Conservation (phyloP, 2,888 invertebrate genomes). For the Meteorus cinctellus region DNA sequence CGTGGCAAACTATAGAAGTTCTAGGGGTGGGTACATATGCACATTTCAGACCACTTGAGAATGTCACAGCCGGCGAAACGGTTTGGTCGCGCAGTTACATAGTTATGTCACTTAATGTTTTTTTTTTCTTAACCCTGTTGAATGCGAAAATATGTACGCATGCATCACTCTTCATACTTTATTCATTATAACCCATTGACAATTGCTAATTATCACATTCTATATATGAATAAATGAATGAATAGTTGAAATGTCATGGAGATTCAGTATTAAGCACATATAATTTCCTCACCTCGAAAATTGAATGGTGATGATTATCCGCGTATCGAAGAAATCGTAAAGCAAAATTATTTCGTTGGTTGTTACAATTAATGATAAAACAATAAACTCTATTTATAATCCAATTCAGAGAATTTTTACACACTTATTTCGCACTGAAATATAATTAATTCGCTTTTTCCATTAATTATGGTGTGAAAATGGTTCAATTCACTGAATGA, state of each 20-base stretch:
- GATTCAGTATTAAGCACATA: too few relatives aligned
- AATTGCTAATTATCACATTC: too few relatives aligned
- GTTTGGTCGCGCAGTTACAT: neutral
- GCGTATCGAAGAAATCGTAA: too few relatives aligned
- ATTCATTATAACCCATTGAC: too few relatives aligned
- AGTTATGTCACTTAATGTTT: conserved; percentile 35
- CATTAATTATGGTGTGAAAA: neutral
- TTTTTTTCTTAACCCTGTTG: neutral
- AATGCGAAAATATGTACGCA: neutral
- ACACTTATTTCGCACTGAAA: conserved; percentile 17
- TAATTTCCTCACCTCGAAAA: too few relatives aligned
- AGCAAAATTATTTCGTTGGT: too few relatives aligned
- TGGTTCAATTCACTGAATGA: neutral
- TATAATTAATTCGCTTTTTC: conserved; percentile 6
- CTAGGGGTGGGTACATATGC: conserved; percentile 7
- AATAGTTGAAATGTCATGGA: too few relatives aligned
- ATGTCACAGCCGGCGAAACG: conserved; percentile 38
- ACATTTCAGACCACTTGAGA: conserved; percentile 3
- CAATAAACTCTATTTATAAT: conserved; percentile 12
- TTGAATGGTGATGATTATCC: too few relatives aligned
- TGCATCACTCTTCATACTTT: neutral
- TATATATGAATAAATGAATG: too few relatives aligned
- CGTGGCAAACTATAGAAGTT: conserved; percentile 38
- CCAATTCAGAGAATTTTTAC: conserved; percentile 14
- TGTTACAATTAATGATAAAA: too few relatives aligned